phyloP scores from a whole-genome alignment of 1,140 invertebrate species.

The Cotesia chilonis region DNA sequence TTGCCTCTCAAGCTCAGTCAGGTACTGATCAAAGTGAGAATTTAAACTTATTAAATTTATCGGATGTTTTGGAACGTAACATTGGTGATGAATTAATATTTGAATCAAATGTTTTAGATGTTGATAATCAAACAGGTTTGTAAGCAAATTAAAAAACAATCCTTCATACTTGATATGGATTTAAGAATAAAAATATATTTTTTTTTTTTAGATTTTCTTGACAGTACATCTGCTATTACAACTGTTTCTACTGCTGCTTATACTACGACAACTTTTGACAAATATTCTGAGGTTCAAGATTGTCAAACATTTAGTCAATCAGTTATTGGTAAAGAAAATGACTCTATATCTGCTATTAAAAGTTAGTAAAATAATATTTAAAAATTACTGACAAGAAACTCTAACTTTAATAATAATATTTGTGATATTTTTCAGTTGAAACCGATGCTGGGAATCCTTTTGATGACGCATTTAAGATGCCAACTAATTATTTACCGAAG shows the following conservation, averaged over 20 bases:
- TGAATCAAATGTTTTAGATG: conserved; percentile 21
- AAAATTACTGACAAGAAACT: conserved; percentile 8
- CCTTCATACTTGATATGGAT: conserved; percentile 18
- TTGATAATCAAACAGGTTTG: conserved; percentile 22
- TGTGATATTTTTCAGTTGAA: conserved; percentile 1
- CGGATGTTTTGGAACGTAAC: conserved; percentile 10
- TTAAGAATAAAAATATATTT: conserved; percentile 15
- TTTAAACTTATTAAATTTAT: conserved; percentile 22
- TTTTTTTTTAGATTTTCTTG: conserved; percentile 23
- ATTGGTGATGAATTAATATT: conserved; percentile 23
- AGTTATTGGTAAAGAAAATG: conserved; percentile 1
- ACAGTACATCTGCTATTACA: not conserved
- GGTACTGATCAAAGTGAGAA: conserved; percentile 22
- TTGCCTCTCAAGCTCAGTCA: conserved; percentile 22
- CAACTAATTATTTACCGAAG: conserved; percentile 30
- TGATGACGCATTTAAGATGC: conserved; percentile 27
- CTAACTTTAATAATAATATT: not conserved
- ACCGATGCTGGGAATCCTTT: conserved; percentile 16
- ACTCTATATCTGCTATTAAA: conserved; percentile 18
- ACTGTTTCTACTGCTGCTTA: conserved; percentile 6
- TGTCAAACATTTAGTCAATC: too few species aligned
- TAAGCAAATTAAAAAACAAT: conserved; percentile 20
- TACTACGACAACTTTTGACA: not conserved
- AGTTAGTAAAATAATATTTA: conserved; percentile 20
- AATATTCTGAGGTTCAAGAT: conserved; percentile 13